Evolutionary conservation across 2,888 invertebrate genomes (phyloP), one percentile per base, ranked within the genome.

Genomic region (Caenorhabditis auriculariae): DNA sequence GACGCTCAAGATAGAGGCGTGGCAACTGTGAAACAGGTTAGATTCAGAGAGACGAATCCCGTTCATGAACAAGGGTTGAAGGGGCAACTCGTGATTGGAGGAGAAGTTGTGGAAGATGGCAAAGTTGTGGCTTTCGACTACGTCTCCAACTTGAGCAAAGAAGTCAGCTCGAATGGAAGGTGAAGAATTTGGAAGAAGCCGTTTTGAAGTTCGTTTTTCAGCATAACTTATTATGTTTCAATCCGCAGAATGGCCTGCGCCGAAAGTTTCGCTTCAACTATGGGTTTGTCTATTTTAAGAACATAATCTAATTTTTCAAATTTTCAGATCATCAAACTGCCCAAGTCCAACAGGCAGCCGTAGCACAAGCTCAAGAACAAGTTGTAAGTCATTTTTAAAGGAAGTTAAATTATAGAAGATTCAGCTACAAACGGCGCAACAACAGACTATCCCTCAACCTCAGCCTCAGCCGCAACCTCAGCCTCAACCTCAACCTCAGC

Each of bases 41-140:
- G 17, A 12, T 15, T 15, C 45, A 9, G 41, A 41, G 9, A 41
- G 41, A 9, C 17, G n/a, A 9, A 7, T 7, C 9, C 43, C 19
- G 19, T 43, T 21, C 43, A 19, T 19, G 19, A 24, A 24, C 17
- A n/a, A n/a, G n/a, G n/a, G n/a, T n/a, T n/a, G n/a, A n/a, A n/a
- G 46, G 71, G 73, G 19, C 73, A 74, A 54, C 43, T 74, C 32
- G 67, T 67, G 7, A 69, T 74, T 32, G 73, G 73, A 44, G 73
- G 73, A 57, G 73, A 74, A 48, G 69, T 69, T 35, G 42, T 62
- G 26, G 64, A 69, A 23, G 46, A 58, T 19, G 52, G 43, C 28
- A 59, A 60, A 48, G 54, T 71, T 0, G 68, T 74, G 12, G 73
- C 69, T 17, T 74, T 74, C 35, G 73, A 74, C 56, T 74, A 74